Evolutionary conservation across 2,797 vertebrate genomes (phyloP).

Genomic region (Leuciscus waleckii): DNA sequence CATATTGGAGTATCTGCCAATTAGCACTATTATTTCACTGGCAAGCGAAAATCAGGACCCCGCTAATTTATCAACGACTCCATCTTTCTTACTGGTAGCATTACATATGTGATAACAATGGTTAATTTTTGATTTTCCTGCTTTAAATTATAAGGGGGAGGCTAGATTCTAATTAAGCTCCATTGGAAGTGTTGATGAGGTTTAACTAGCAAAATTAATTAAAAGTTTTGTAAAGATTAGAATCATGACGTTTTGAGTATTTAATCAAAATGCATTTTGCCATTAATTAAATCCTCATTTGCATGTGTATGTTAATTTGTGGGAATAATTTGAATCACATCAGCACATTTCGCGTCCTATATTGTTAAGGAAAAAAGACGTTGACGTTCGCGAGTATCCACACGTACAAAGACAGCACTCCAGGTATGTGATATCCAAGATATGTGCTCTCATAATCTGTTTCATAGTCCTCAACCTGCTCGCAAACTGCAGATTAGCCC

Average conservation of each 20-base stretch:
- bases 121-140: conserved; percentile 77
- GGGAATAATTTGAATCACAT: conserved; percentile 73
- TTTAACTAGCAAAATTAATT: conserved; percentile 85
- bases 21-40: conserved; percentile 81
- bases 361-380: conserved; percentile 16
- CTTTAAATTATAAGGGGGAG: conserved; percentile 72
- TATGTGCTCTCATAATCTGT: conserved; percentile 72
- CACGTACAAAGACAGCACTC: conserved; percentile 54
- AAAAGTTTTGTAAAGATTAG: conserved; percentile 83
- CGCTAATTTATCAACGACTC: conserved; percentile 73
- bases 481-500: conserved; percentile 69
- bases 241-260: conserved; percentile 84
- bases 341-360: conserved; percentile 54
- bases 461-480: conserved; percentile 66
- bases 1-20: conserved; percentile 84
- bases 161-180: conserved; percentile 78
- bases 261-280: conserved; percentile 82
- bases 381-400: conserved; percentile 21
- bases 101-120: conserved; percentile 83
- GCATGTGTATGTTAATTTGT: conserved; percentile 81
- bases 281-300: conserved; percentile 81
- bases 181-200: conserved; percentile 84
- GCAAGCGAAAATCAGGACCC: conserved; percentile 75
- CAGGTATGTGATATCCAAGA: conserved; percentile 37
- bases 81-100: conserved; percentile 76